Base-by-base conservation (phyloP, 2,113 vertebrate species). In the Chascanopsetta lugubris region DNA sequence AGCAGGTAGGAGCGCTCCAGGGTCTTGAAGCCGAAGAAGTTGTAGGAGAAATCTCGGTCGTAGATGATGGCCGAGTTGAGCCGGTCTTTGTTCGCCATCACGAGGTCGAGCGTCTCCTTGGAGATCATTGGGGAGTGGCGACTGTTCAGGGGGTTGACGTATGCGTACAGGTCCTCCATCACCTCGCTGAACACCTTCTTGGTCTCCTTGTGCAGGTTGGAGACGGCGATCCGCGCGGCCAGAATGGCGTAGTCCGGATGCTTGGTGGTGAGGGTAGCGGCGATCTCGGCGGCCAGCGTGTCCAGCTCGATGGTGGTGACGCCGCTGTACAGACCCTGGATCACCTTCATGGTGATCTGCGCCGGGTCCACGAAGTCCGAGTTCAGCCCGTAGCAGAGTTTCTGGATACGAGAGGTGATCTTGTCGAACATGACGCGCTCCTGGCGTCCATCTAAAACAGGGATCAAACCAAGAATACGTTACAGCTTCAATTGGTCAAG, bases 261-360 rank as follows among this genome's bases (percentile, higher is more conserved):
- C 58, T 99, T 98, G 9, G 97, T 99, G 4, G 97, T 99, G 66
- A 99, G 94, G 0, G 97, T 98, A 4, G 97, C 97, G 0, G 97
- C 86, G 0, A 96, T 99, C 80, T 99, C 97, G 0, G 97, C 96
- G 0, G 97, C 97, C 88, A 99, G 72, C 0, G 97, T 99, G 72
- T 99, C 97, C 36, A 99, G 90, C 77, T 99, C 97, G 60, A 98
- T 94, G 0, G 97, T 99, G 8, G 96, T 99, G 36, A 99, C 97
- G 0, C 97, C 97, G 0, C 92, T 99, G 85, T 99, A 99, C 18
- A 99, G 84, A 42, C 96, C 97, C 77, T 98, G 96, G 42, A 99
- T 99, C 77, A 99, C 97, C 70, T 99, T 99, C 97, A 99, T 99
- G 2, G 97, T 99, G 64, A 99, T 99, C 87, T 99, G 97, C 3